Evolutionary conservation across 2,888 invertebrate genomes (phyloP).

Genomic region (Campoletis raptor): DNA sequence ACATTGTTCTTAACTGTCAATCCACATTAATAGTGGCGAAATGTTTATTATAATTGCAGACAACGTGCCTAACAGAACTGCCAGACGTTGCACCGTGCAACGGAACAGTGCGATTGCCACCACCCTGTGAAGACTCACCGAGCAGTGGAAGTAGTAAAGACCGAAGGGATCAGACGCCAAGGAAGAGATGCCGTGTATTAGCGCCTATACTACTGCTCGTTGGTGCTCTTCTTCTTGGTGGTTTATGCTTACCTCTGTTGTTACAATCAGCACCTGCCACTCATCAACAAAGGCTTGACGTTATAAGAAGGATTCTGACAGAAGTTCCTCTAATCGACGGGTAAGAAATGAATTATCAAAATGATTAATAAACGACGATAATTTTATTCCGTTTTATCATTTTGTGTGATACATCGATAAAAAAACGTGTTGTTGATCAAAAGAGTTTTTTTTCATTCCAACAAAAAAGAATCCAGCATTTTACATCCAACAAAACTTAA

Average conservation of each 20-base stretch:
- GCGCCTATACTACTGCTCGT: constrained; percentile 82
- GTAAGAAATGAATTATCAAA: constrained; percentile 83
- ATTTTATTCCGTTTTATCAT: neutral
- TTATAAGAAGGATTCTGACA: constrained; percentile 88
- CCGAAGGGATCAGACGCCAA: constrained; percentile 78
- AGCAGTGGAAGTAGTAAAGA: constrained; percentile 84
- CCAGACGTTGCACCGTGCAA: constrained; percentile 85
- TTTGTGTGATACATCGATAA: neutral
- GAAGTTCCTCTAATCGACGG: constrained; percentile 91
- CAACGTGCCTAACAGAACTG: constrained; percentile 85
- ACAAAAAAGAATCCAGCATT: no score
- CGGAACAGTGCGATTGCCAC: constrained; percentile 82
- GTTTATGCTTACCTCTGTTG: constrained; percentile 84
- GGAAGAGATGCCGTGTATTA: constrained; percentile 82
- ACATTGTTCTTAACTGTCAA: neutral
- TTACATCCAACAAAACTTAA: no score
- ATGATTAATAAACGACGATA: neutral
- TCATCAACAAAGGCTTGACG: constrained; percentile 89
- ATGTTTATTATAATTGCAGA: constrained; percentile 77
- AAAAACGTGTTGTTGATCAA: no score
- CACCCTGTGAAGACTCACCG: constrained; percentile 83
- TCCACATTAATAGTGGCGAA: neutral
- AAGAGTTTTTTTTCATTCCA: no score
- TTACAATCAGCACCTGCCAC: constrained; percentile 84
- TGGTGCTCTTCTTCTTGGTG: constrained; percentile 82